These are phyloP conservation scores for Heliopora coerulea DNA, from an alignment of 92 coral and sea anemone species.

Conservation along the genomic window DNA sequence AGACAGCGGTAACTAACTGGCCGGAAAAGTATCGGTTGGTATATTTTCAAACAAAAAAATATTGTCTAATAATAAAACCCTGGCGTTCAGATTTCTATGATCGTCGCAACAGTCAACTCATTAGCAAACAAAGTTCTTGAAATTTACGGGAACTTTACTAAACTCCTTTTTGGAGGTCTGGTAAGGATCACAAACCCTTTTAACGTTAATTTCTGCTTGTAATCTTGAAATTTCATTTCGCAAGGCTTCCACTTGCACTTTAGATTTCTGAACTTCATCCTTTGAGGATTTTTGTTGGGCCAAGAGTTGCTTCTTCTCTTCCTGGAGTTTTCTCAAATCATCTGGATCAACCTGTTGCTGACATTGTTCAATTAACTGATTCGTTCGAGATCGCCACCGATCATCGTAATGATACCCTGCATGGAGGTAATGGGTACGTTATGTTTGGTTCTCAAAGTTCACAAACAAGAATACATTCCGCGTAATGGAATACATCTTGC, in stretches of 20 bases:
- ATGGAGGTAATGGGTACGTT: too few species aligned
- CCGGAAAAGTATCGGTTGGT: too few species aligned
- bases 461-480: too few species aligned
- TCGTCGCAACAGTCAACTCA: background rate
- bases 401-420: too few species aligned
- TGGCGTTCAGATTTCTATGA: too few species aligned
- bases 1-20: too few species aligned
- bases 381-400: conserved; percentile 86
- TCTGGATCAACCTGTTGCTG: conserved; percentile 78
- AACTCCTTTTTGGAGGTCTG: background rate
- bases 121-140: background rate
- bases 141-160: too few species aligned
- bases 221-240: conserved; percentile 59
- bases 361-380: conserved; percentile 85
- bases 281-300: conserved; percentile 72
- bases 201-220: conserved; percentile 38
- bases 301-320: conserved; percentile 82
- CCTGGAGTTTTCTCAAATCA: conserved; percentile 81
- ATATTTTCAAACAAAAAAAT: too few species aligned
- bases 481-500: too few species aligned
- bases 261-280: conserved; percentile 72
- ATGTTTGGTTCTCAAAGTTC: too few species aligned
- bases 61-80: too few species aligned
- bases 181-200: conserved; percentile 8
- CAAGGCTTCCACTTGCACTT: conserved; percentile 65